Base-by-base conservation (phyloP, 2,113 vertebrate genomes). In the Trogon melanurus region DNA sequence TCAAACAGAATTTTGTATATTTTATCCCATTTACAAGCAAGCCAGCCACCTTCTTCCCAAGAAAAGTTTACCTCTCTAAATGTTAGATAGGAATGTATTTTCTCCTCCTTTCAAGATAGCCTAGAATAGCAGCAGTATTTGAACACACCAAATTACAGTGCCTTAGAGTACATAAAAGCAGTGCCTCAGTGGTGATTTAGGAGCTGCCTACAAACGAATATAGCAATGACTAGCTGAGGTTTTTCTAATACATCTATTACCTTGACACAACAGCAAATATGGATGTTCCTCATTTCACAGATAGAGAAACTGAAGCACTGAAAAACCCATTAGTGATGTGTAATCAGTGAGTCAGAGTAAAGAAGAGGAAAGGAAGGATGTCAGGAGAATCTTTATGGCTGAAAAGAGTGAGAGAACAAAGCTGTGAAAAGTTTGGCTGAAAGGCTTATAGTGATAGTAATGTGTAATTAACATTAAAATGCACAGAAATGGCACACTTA, bases 271-370 rank as follows among this genome's bases (percentile, higher is more conserved):
- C 64, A 78, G 38, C 60, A 91, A 91, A 91, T 86, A 74, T 50
- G 88, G 75, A 66, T 78, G 47, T 89, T 81, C 65, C 6, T 80
- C 21, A 38, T 93, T 92, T 84, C 53, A 51, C 22, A 81, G 64
- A 64, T 57, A 53, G 56, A 91, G 61, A 93, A 93, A 80, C 60
- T 60, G 64, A 93, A 95, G 72, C 30, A 47, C n/a, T 58, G 85
- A 62, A 76, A 93, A 94, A 66, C 8, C 47, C 76, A 78, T 95
- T 91, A 95, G 76, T 48, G 79, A 84, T 84, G 60, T 80, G 76
- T 81, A 74, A 92, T 95, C 91, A 87, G 60, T 92, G 91, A 88
- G 72, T 92, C 72, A 92, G 60, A 92, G 48, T 57, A 93, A 94
- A 94, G 61, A 57, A 86, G 88, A 62, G n/a, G 72, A 91, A 83